A percentile compares a stretch with the other conserved stretches of the same genome.
Conservation (phyloP, 2,113 vertebrate species). For the Spea bombifrons region DNA sequence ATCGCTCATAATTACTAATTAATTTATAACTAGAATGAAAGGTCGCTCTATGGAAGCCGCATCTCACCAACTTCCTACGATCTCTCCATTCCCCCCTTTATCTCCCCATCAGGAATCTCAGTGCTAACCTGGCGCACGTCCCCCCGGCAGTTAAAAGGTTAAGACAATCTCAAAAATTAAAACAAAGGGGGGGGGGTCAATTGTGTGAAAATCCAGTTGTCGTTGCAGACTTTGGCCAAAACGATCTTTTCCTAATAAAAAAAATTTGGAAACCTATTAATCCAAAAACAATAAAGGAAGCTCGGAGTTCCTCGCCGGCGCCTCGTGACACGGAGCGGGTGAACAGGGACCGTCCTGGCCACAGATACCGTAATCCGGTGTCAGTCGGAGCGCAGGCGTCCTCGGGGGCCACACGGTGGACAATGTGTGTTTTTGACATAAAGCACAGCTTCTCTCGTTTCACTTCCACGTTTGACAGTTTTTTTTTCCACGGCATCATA, state of each 20-base stretch:
- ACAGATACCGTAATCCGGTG: constrained; percentile 22
- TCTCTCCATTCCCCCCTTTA: no score
- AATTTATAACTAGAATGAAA: no score
- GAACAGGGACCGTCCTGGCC: constrained; percentile 28
- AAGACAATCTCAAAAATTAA: background rate
- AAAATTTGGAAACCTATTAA: constrained; percentile 10
- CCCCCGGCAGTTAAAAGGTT: no score
- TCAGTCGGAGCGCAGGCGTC: constrained; percentile 15
- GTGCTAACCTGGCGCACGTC: no score
- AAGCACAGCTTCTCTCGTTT: constrained; percentile 20
- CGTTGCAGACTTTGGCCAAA: background rate
- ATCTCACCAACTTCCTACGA: no score
- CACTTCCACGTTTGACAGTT: background rate
- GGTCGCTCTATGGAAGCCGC: no score
- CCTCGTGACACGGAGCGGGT: constrained; percentile 13
- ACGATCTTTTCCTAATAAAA: constrained; percentile 4
- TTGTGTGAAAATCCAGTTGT: constrained; percentile 8
- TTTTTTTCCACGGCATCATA: background rate
- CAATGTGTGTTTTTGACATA: constrained; percentile 14
- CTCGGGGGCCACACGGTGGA: background rate
- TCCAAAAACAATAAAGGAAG: constrained; percentile 37
- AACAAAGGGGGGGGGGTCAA: background rate
- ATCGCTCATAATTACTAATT: no score
- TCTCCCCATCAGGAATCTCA: no score
- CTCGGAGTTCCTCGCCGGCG: background rate